Base-by-base conservation (phyloP, 2,888 invertebrate species). In the Parnassius smintheus region DNA sequence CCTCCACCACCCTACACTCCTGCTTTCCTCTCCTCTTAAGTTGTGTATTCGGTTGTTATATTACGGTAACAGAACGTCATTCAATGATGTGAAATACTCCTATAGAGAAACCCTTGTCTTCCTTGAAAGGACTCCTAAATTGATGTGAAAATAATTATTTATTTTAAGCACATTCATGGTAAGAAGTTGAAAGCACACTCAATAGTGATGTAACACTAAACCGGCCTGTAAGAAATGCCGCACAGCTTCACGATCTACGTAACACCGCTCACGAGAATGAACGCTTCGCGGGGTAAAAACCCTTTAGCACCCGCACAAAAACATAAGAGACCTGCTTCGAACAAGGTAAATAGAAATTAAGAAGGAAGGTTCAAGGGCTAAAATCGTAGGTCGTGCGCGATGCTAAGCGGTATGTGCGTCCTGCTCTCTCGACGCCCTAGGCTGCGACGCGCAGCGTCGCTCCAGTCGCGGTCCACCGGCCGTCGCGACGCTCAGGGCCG, bases 401-500 rank as follows among this genome's bases (percentile, higher is more conserved):
- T 72, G 76, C 74, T 76, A 62, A 67, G 71, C 70, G 77, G 80
- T 89, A 86, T 86, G 76, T 82, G 82, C 81, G 90, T 91, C 90
- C 85, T 82, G 88, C 88, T 90, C 91, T 78, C 86, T 77, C 89
- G 83, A 78, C 83, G 88, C 86, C 83, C 85, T 84, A 86, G 88
- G 85, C 83, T 85, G 88, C 86, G 85, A 81, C 86, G 89, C 86
- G 85, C 86, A 82, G 81, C 82, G 84, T 80, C 86, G 88, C 86
- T 85, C 88, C 91, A 91, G 91, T 92, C 91, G 91, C 90, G 89
- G 89, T 91, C 85, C 82, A 90, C 86, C 91, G 90, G 90, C 90
- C 90, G 89, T 86, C 88, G 91, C 91, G 91, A 90, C 88, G 89
- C 86, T 88, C 80, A 88, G 86, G 86, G 88, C 85, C 83, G 86